Evolutionary conservation across 2,113 vertebrate genomes (phyloP).

Genomic region (Neogale vison): DNA sequence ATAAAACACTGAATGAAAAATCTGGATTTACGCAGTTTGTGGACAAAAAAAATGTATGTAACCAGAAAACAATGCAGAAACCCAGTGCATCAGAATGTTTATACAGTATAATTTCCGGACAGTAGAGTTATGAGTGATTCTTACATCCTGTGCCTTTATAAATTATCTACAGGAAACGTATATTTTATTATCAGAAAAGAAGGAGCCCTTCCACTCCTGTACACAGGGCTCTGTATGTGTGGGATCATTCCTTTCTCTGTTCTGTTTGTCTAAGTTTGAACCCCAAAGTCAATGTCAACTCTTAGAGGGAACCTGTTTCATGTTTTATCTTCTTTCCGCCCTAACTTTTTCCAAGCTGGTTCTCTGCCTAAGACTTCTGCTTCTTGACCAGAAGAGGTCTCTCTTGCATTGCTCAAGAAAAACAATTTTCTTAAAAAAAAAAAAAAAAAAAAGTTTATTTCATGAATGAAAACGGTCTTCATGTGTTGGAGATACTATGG

Average conservation of each 20-base stretch:
- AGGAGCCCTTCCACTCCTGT: neutral
- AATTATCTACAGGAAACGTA: neutral
- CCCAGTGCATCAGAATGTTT: neutral
- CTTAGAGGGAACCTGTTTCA: neutral
- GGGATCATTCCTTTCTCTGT: neutral
- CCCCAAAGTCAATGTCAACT: neutral
- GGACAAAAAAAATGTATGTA: neutral
- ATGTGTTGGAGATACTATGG: neutral
- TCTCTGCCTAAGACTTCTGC: neutral
- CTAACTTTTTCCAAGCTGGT: neutral
- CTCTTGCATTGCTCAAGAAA: neutral
- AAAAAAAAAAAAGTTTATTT: neutral
- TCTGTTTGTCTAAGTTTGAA: neutral
- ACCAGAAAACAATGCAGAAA: neutral
- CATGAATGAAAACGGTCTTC: neutral
- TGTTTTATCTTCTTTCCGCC: neutral
- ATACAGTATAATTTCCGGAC: neutral
- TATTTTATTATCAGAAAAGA: neutral
- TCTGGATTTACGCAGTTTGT: neutral
- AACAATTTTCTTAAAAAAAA: neutral
- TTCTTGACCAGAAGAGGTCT: slow-evolving; percentile 60
- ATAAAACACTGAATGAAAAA: neutral
- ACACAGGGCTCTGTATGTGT: too few relatives aligned
- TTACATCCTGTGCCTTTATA: neutral
- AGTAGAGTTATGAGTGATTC: neutral